phyloP scores from a whole-genome alignment of 2,113 vertebrate genomes.

The Colaptes auratus region DNA sequence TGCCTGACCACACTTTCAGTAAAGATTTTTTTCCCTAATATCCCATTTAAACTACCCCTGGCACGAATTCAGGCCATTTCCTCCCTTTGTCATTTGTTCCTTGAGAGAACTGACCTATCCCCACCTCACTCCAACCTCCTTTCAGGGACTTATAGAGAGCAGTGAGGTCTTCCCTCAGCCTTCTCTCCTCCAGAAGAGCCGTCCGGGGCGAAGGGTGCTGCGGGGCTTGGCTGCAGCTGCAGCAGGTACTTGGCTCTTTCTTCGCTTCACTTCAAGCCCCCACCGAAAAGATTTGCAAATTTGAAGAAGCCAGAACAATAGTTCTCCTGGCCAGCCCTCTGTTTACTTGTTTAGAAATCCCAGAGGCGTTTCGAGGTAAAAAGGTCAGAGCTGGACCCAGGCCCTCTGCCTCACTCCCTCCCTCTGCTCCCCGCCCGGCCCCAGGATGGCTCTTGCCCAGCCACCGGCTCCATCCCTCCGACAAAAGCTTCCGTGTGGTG shows the following conservation, averaged over 20 bases:
- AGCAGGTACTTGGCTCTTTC: not conserved
- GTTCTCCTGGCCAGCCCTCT: slow-evolving; percentile 59
- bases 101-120: too few relatives aligned
- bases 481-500: not conserved
- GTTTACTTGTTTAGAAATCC: slow-evolving; percentile 86
- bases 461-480: not conserved
- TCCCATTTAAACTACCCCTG: too few relatives aligned
- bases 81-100: too few relatives aligned
- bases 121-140: too few relatives aligned
- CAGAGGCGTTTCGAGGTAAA: slow-evolving; percentile 82
- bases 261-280: not conserved
- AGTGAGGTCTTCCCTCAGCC: too few relatives aligned
- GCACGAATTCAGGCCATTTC: too few relatives aligned
- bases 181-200: too few relatives aligned
- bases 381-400: slow-evolving; percentile 77
- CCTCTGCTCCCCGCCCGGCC: not conserved
- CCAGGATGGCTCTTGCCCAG: not conserved
- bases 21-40: too few relatives aligned
- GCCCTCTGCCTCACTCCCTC: not conserved
- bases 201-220: not conserved
- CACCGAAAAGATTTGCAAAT: slow-evolving; percentile 54
- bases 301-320: slow-evolving; percentile 47
- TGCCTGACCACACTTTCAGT: too few relatives aligned
- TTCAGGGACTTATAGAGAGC: too few relatives aligned
- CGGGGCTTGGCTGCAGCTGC: not conserved